Evolutionary conservation across 2,888 invertebrate species (phyloP).

Genomic region (Graphium colonna): DNA sequence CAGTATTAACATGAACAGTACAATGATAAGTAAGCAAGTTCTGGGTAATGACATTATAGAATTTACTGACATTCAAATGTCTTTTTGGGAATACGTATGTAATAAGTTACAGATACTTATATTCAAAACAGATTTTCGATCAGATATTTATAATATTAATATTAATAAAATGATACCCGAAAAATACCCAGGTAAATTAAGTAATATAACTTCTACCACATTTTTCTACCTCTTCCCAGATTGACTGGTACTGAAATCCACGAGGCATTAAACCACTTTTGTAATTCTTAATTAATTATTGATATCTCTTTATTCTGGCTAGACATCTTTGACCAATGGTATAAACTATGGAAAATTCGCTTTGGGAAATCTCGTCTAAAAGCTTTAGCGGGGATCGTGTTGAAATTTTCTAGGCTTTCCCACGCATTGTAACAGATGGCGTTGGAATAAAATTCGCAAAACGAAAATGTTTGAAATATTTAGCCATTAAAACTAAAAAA

Average conservation of each 20-base stretch:
- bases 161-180: neutral
- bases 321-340: constrained; percentile 10
- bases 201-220: neutral
- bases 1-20: too few species aligned
- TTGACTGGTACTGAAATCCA: too few species aligned
- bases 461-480: neutral
- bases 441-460: constrained; percentile 7
- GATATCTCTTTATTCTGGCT: neutral
- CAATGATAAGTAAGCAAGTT: too few species aligned
- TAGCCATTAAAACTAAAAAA: neutral
- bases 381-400: neutral
- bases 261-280: too few species aligned
- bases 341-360: constrained; percentile 1
- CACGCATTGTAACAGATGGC: constrained; percentile 28
- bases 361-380: neutral
- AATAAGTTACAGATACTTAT: too few species aligned
- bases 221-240: neutral
- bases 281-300: neutral
- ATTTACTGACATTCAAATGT: too few species aligned
- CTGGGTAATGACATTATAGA: too few species aligned
- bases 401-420: neutral
- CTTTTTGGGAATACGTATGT: too few species aligned
- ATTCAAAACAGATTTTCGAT: too few species aligned
- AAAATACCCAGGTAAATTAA: neutral
- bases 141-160: neutral